Base-by-base conservation (phyloP, 2,797 vertebrate genomes). In the Malurus splendens region DNA sequence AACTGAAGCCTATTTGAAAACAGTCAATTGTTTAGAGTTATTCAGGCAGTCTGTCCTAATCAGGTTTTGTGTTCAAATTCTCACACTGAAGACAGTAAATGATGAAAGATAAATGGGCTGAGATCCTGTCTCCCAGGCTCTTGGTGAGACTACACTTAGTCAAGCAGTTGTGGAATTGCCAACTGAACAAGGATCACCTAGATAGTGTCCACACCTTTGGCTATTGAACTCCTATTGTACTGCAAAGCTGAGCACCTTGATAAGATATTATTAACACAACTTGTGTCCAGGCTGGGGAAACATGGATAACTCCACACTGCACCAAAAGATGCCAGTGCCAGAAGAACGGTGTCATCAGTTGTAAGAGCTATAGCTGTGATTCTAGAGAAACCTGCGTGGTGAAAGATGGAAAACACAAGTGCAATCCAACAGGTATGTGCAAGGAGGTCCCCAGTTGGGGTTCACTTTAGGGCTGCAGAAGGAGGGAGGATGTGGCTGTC, bases 261-360 rank as follows among this genome's bases (percentile, higher is more conserved):
- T 90, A 90, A 93, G 1, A 6, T 89, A 6, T 57, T 64, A 50
- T 74, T 90, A 95, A 74, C 30, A 57, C 18, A 60, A 83, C 9
- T 64, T 87, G 20, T 65, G n/a, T 81, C 64, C 82, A 98, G 98
- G 96, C 97, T 74, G 95, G 94, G 28, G 96, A 98, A 45, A 96
- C 77, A 44, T 98, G 98, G 98, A 93, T 98, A 94, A 97, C 94
- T 22, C 64, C 90, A 61, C 95, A 97, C 90, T 98, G 98, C 90
- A 90, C 67, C 73, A 75, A 96, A 84, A 98, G 96, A 94, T 98
- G 98, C 87, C 65, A 97, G 87, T 98, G 98, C 84, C 89, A 96
- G 54, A 81, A 93, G 61, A 94, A 96, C 0, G 97, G 96, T 44
- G 64, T 88, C 73, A 96, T 97, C 71, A 85, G 88, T 6, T 98